Evolutionary conservation across 2,888 invertebrate genomes (phyloP), one percentile per base, ranked within the genome.

Genomic region (Tricholauxania praeusta): DNA sequence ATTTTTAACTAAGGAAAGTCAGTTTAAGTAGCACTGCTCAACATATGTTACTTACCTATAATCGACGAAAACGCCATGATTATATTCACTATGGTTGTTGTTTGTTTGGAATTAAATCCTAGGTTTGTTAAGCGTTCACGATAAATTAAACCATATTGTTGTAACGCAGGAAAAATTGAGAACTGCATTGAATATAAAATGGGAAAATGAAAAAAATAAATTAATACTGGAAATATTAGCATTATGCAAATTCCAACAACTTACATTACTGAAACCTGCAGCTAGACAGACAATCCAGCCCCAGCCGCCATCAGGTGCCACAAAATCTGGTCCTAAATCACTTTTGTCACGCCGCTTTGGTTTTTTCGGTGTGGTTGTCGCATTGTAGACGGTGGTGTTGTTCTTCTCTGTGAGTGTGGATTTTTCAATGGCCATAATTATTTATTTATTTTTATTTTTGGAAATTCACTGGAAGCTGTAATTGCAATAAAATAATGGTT

Each of bases 271-370:
- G 78, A 92, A 88, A 77, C 93, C 93, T 55, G 92, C 91, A 1
- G 93, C 93, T 28, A 93, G 78, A 32, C 93, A 90, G n/a, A 94
- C 89, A 82, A 93, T 89, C 93, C 93, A 94, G 1, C 83, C 87
- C 93, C 93, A 94, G 1, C 93, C 93, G 2, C 94, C 94, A 83
- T 94, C 94, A 0, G 93, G 94, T 2, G 93, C 90, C 51, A 90
- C 86, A 78, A 92, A 93, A 76, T 91, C 90, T 10, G 89, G 81
- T 0, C 87, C 87, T 77, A 87, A 78, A 79, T 87, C 84, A 77
- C 84, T 84, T 79, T 86, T 87, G 78, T 87, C 84, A 55, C 82
- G 82, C 6, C 89, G 82, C 88, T 87, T 83, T 85, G 86, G 82
- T 78, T 89, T 83, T 87, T 81, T 82, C 28, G 84, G 84, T 70